Base-by-base conservation (phyloP, 2,888 invertebrate genomes). In the Melinopterus prodromus region DNA sequence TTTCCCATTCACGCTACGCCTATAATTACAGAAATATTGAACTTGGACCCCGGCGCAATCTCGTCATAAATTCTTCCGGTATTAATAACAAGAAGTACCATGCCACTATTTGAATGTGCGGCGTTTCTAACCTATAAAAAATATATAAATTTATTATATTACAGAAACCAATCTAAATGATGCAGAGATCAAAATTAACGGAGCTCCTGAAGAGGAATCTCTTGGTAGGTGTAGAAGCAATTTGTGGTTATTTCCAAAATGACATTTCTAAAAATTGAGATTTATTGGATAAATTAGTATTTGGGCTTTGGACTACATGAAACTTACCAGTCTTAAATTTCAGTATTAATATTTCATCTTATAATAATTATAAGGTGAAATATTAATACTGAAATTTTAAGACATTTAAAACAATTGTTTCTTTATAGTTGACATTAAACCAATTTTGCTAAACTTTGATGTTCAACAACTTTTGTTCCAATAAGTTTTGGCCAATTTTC, bases 101-200 rank as follows among this genome's bases (percentile, higher is more conserved):
- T 36, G 71, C 70, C 78, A 78, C 53, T 12, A 53, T 53, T 9
- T 7, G 0, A 53, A n/a, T n/a, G n/a, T 35, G 16, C 15, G 6
- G 76, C 16, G 4, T 14, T 69, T 36, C 26, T 53, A 77, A 69
- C 70, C 69, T 36, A 15, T 77, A 70, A n/a, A 70, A 36, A 37
- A 69, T 71, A 76, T n/a, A 70, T 79, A 0, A 69, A 14, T 79
- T 16, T 72, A 74, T 77, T 16, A 71, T 78, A 75, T 80, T 76
- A 53, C 78, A 80, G 80, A 80, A 36, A 53, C 37, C 76, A 70
- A 80, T 69, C 69, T 70, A 26, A 78, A 80, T 69, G n/a, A 76
- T 77, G 26, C 53, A 37, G 75, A 71, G 69, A 38, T 16, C 26
- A 80, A 76, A 78, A 70, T 80, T 9, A 80, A 80, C 71, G 80